Evolutionary conservation across 2,888 invertebrate genomes (phyloP), one percentile per base, ranked within the genome.

Genomic region (Chloromyia formosa): DNA sequence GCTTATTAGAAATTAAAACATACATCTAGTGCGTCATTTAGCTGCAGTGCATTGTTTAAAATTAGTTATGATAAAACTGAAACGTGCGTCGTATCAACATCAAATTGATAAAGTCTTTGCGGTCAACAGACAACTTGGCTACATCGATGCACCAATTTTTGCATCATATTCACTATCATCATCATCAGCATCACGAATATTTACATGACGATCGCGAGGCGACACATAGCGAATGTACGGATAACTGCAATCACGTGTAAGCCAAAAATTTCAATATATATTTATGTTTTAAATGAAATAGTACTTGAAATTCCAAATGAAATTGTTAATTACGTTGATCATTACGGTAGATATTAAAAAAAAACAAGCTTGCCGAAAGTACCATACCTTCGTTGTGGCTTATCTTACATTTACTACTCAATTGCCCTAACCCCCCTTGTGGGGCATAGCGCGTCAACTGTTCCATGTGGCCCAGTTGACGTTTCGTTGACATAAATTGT

Each of bases 71-170:
- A 62, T 5, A 62, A 16, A 62, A 62, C 14, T 18, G 16, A 56
- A 20, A 56, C 56, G 20, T 16, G 27, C 27, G 7, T 2, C 14
- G 10, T 1, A 22, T 56, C 20, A 20, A 22, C 56, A 22, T 7
- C 18, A 18, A 56, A 18, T 56, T 56, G 56, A 20, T 20, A 22
- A 60, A 60, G 60, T 60, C 1, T 60, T 60, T 23, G 23, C 14
- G 14, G 23, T 20, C 56, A 56, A 16, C 18, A 18, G 35, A 16
- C 62, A n/a, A 62, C 62, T 40, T 62, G 40, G n/a, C 62, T n/a
- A 40, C 62, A 40, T 23, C 62, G 42, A 62, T 62, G 62, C 62
- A 62, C 35, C 62, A 62, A 40, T 62, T 62, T 18, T 62, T 62
- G 16, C 62, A 62, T 62, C 62, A 62, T 62, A 20, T 40, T 56